Evolutionary conservation across 2,797 vertebrate species (phyloP).

Genomic region (Pipistrellus pipistrellus): DNA sequence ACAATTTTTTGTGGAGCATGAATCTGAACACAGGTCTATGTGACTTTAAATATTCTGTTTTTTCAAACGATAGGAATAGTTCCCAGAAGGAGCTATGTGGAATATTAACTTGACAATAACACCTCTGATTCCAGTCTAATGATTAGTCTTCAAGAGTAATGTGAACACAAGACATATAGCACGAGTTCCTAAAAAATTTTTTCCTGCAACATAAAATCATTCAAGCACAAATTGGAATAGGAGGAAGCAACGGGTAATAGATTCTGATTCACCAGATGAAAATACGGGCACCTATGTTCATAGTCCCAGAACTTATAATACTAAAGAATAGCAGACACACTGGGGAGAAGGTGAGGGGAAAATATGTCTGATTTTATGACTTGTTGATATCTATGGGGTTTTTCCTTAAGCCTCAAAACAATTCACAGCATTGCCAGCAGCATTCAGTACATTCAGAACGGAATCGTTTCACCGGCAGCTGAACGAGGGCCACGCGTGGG

Average conservation of each 20-base stretch:
- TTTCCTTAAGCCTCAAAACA: conserved; percentile 76
- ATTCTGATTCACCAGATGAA: background rate
- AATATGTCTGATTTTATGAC: conserved; percentile 68
- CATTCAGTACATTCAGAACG: conserved; percentile 85
- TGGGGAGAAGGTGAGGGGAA: background rate
- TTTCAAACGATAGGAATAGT: conserved; percentile 1
- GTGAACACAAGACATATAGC: background rate
- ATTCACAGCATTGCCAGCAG: conserved; percentile 77
- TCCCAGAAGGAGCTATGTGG: background rate
- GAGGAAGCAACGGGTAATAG: background rate
- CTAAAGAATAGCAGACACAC: conserved; percentile 29
- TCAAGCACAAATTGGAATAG: background rate
- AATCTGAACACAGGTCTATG: conserved; percentile 32
- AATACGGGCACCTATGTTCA: conserved; percentile 21
- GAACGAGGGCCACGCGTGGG: conserved; percentile 57
- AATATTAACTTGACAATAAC: conserved; percentile 40
- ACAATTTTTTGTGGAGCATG: background rate
- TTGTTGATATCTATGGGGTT: conserved; percentile 75
- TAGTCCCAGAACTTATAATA: background rate
- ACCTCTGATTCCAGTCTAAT: conserved; percentile 39
- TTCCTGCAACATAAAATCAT: background rate
- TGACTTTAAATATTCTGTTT: background rate
- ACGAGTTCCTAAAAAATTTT: conserved; percentile 12
- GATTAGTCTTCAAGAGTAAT: background rate
- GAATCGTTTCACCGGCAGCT: conserved; percentile 66